Evolutionary conservation across 1,140 invertebrate genomes (phyloP), one percentile per base, ranked within the genome.

Genomic region (Triops longicaudatus): DNA sequence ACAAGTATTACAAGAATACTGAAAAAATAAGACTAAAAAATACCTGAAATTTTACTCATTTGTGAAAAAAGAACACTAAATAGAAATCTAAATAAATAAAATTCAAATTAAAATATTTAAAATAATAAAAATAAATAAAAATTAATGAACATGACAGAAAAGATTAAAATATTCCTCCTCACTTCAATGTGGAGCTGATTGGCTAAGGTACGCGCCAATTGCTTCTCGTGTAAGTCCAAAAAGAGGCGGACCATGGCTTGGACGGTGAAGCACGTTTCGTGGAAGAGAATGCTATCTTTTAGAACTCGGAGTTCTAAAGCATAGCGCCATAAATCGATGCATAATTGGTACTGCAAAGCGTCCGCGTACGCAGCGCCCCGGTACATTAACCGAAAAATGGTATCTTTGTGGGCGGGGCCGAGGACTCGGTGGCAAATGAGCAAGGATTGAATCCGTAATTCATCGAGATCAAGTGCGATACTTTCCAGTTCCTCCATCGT

Each of bases 351-450:
- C 78, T 92, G 89, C 78, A 93, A 84, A 26, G 92, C 89, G 83
- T 96, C 94, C 1, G 92, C 93, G 85, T 94, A 96, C 0, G 92
- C 89, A 5, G 94, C 94, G 50, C 94, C 94, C 77, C 93, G 85
- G 81, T 87, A 89, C 87, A 90, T 89, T 2, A 89, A 79, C 43
- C 92, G 87, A 72, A 80, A 83, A 22, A 78, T 74, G 9, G 73
- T 63, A 41, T 76, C 76, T 72, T 76, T 94, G 82, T 96, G 93
- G 80, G 88, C 83, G 7, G 89, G 85, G 5, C 93, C 93, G 37
- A 96, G 85, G 80, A 96, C 90, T 81, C 93, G 85, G 83, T 93
- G 92, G 79, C 91, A 91, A 78, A 96, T 92, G 12, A 96, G 83
- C 72, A 96, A 84, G 82, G 92, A 92, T 82, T 95, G 93, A 80